Conservation (phyloP, 2,797 vertebrate genomes). For the Tauraco hartlaubi region DNA sequence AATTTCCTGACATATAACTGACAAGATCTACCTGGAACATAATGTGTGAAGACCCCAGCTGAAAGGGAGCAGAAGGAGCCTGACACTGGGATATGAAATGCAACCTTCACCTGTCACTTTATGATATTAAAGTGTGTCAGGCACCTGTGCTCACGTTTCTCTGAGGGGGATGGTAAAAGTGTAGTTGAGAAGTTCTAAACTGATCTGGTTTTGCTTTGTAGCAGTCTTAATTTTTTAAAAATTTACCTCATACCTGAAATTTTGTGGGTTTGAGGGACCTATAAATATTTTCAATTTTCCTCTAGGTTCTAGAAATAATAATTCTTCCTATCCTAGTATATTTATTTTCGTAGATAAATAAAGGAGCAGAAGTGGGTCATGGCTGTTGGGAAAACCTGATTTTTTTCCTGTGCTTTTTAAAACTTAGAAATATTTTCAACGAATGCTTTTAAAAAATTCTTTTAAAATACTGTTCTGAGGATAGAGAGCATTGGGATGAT, state of each 20-base stretch:
- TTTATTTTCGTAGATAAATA: neutral
- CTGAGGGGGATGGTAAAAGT: neutral
- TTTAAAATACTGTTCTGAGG: neutral
- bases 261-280: neutral
- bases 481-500: too few relatives aligned
- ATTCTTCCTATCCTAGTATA: neutral
- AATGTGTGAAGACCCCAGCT: neutral
- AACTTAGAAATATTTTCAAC: neutral
- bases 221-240: neutral
- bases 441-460: neutral
- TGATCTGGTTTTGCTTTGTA: neutral
- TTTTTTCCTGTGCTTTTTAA: neutral
- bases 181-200: neutral
- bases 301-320: neutral
- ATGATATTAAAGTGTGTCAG: conserved; percentile 54
- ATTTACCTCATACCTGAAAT: neutral
- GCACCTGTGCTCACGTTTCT: neutral
- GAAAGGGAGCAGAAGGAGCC: conserved; percentile 54
- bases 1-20: conserved; percentile 65
- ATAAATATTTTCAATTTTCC: neutral
- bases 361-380: neutral
- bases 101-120: conserved; percentile 63
- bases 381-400: neutral
- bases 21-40: conserved; percentile 62
- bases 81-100: conserved; percentile 67